Conservation (phyloP, 2,797 vertebrate species). For the Sebastes diaconus region DNA sequence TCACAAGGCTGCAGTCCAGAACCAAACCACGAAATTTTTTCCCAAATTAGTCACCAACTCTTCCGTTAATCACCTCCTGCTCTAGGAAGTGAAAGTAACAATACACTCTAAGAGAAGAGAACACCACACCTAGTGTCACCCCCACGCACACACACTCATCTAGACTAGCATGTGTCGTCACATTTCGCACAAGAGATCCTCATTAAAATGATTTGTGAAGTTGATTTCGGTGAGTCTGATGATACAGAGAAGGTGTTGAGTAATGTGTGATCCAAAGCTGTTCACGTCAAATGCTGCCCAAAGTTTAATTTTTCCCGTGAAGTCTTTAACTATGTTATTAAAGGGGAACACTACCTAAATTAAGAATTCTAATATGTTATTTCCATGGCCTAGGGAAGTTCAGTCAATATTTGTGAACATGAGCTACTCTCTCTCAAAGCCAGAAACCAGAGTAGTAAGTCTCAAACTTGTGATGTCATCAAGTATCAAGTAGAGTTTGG, state of each 20-base stretch:
- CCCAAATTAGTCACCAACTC: conserved; percentile 77
- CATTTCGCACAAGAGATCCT: not conserved
- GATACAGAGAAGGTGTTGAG: not conserved
- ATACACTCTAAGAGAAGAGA: conserved; percentile 38
- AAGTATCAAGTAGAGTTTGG: too few species aligned
- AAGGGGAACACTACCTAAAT: too few species aligned
- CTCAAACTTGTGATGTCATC: too few species aligned
- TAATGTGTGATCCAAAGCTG: not conserved
- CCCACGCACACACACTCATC: not conserved
- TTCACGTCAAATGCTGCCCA: not conserved
- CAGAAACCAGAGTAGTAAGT: too few species aligned
- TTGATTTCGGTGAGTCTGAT: not conserved
- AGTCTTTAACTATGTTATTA: not conserved
- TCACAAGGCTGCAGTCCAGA: conserved; percentile 70
- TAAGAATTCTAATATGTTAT: too few species aligned
- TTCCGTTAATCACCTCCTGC: conserved; percentile 68
- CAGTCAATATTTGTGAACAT: too few species aligned
- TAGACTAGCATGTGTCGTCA: conserved; percentile 10
- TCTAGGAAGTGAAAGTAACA: conserved; percentile 73
- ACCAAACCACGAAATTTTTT: conserved; percentile 64
- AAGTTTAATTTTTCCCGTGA: not conserved
- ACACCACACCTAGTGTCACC: conserved; percentile 33
- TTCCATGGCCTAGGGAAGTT: too few species aligned
- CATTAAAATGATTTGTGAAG: not conserved
- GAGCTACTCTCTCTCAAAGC: too few species aligned